Conservation (phyloP, 2,797 vertebrate genomes). For the Pteronotus mesoamericanus region DNA sequence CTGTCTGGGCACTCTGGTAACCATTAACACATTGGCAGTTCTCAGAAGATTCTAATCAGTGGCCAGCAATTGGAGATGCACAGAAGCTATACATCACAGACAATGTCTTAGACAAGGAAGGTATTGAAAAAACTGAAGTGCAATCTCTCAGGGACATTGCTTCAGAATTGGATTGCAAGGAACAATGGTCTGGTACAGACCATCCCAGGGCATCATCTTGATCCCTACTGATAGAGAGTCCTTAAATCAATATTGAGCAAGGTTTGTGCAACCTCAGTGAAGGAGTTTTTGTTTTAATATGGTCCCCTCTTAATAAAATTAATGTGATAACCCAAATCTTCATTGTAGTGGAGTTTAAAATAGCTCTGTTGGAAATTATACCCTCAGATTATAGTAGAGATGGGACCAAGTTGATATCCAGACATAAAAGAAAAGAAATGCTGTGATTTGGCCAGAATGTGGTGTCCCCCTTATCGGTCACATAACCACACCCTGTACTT, state of each 20-base stretch:
- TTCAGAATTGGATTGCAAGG: not conserved
- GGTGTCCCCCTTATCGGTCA: not conserved
- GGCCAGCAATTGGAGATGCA: not conserved
- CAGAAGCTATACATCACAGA: not conserved
- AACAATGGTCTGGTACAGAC: not conserved
- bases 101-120: not conserved
- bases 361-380: not conserved
- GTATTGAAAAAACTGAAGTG: conserved; percentile 3
- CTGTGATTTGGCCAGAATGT: not conserved
- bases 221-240: not conserved
- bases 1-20: not conserved
- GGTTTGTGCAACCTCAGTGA: not conserved
- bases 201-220: not conserved
- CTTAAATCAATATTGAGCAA: not conserved
- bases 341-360: not conserved
- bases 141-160: not conserved
- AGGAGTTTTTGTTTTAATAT: not conserved
- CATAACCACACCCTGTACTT: not conserved
- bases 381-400: not conserved
- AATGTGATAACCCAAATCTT: not conserved
- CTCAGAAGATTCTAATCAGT: conserved; percentile 27
- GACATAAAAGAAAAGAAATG: not conserved
- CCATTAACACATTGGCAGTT: not conserved
- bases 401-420: not conserved
- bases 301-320: not conserved